Evolutionary conservation across 2,113 vertebrate genomes (phyloP).

Genomic region (Ptychochromis oligacanthus): DNA sequence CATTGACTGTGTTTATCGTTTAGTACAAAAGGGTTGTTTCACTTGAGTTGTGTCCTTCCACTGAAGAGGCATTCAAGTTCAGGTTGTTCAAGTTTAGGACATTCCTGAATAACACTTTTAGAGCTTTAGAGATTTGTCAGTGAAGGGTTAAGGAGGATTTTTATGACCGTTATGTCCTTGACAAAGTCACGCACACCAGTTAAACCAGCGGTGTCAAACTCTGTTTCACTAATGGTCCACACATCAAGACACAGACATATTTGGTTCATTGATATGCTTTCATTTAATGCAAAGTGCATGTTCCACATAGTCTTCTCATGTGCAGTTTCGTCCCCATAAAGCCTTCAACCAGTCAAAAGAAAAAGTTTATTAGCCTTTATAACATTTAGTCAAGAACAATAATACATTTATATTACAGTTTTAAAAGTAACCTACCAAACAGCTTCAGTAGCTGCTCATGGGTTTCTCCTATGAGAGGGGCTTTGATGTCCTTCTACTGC

Average conservation of each 20-base stretch:
- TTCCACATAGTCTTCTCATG: not conserved
- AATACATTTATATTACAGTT: no score
- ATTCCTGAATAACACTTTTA: not conserved
- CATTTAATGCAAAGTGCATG: not conserved
- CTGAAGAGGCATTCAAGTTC: not conserved
- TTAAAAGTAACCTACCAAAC: no score
- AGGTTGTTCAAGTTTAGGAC: not conserved
- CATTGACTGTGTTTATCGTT: no score
- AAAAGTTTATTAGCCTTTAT: no score
- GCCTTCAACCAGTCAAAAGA: not conserved
- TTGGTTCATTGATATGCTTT: not conserved
- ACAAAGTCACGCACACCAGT: not conserved
- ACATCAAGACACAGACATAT: not conserved
- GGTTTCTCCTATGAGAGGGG: no score
- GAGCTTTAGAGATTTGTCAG: not conserved
- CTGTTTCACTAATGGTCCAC: not conserved
- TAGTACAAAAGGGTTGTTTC: not conserved
- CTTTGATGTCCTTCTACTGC: no score
- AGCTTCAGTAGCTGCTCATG: no score
- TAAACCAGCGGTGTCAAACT: not conserved
- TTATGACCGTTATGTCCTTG: no score
- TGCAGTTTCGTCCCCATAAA: not conserved
- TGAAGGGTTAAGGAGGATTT: not conserved
- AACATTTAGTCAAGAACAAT: no score
- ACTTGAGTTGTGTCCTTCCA: not conserved